These are phyloP conservation scores for Cinclus mexicanus DNA, from an alignment of 2,113 vertebrate species.

Conservation along the genomic window DNA sequence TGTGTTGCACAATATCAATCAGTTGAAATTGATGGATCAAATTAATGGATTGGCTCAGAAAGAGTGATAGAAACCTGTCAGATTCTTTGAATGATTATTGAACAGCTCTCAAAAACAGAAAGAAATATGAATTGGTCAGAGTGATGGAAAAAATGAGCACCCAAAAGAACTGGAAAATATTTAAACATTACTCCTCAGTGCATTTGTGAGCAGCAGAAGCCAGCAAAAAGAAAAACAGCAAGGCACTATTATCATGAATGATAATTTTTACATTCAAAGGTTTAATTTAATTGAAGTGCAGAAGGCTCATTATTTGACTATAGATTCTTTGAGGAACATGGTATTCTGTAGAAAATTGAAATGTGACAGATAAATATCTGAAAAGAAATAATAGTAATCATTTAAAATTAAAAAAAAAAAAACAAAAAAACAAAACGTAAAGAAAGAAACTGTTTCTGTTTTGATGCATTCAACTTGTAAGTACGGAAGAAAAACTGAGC, in stretches of 20 bases:
- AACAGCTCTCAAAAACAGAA: not conserved
- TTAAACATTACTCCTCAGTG: not conserved
- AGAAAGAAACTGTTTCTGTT: not conserved
- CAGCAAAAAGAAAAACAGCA: constrained; percentile 1
- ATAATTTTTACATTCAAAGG: not conserved
- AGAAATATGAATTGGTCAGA: not conserved
- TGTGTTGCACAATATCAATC: not conserved
- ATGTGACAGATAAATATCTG: not conserved
- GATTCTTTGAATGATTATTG: not conserved
- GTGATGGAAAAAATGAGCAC: not conserved
- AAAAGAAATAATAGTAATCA: not conserved
- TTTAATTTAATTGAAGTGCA: not conserved
- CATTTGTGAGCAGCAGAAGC: constrained; percentile 4
- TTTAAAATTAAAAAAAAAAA: not conserved
- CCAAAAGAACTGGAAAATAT: constrained; percentile 14
- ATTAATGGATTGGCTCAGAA: not conserved
- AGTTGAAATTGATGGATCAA: not conserved
- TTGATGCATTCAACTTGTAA: not conserved
- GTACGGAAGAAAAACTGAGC: not conserved
- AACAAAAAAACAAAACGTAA: not conserved
- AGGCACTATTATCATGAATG: not conserved
- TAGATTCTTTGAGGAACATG: not conserved
- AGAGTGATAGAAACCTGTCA: not conserved
- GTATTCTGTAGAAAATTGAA: not conserved
- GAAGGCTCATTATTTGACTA: not conserved